Evolutionary conservation across 2,888 invertebrate species (phyloP), one percentile per base, ranked within the genome.

Genomic region (Thereva unica): DNA sequence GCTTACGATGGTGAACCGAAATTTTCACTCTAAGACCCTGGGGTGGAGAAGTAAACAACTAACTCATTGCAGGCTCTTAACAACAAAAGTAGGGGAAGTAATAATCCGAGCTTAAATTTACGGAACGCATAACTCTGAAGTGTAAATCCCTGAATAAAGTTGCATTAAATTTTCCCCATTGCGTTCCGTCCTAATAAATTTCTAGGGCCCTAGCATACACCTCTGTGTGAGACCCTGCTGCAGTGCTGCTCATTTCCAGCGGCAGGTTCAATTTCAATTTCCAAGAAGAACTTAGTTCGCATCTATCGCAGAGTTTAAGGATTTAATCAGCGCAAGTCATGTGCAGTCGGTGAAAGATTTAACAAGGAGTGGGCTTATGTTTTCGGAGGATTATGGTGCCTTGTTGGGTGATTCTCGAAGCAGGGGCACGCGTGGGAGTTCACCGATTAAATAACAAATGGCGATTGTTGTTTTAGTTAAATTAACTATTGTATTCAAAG

Each of bases 81-180:
- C 23, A 45, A 47, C 38, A 47, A 59, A 23, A 23, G 23, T 23
- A 23, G 23, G 59, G 59, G 59, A 64, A 52, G 53, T 64, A 64
- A 64, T 64, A 64, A 64, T 64, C 64, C 53, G 37, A 37, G 44
- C 44, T 49, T 52, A 64, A 64, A 64, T 64, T 64, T 64, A 64
- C 41, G 64, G 44, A 64, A 52, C 53, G 42, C 64, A 64, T 12
- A 53, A 44, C 23, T 42, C 50, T 57, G 53, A 49, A 55, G 59
- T 65, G 61, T 67, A 67, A 69, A 67, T 67, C 67, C 65, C 59
- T 64, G 54, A 61, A 64, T 57, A 66, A 66, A 68, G 40, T 68
- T 57, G 66, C 44, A 63, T 68, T 50, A 52, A 63, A 50, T 49
- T 50, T 50, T 50, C 41, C 23, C 23, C 40, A 63, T 52, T 52